phyloP scores from a whole-genome alignment of 2,113 vertebrate species.

The Caretta caretta region DNA sequence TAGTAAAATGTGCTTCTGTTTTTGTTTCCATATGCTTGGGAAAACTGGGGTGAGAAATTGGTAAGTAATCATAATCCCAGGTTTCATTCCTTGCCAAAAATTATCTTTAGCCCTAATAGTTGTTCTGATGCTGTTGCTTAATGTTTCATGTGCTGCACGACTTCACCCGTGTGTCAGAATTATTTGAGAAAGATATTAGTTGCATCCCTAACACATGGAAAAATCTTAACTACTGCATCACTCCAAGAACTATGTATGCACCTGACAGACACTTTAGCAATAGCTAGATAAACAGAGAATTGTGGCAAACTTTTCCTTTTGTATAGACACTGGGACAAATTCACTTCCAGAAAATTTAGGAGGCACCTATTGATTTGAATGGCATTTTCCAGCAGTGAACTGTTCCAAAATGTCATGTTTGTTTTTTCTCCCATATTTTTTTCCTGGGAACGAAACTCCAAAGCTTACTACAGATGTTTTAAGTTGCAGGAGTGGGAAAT shows the following conservation, averaged over 20 bases:
- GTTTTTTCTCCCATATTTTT: background rate
- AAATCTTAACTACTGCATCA: conserved; percentile 7
- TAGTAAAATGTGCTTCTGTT: conserved; percentile 11
- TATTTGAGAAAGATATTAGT: background rate
- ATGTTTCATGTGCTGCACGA: background rate
- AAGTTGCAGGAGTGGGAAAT: background rate
- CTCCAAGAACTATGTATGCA: background rate
- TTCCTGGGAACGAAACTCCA: fast-evolving
- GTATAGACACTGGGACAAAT: background rate
- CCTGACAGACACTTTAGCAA: background rate
- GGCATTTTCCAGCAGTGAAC: background rate
- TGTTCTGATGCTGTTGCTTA: background rate
- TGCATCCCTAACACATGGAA: background rate
- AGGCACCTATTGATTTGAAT: background rate
- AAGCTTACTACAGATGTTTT: background rate
- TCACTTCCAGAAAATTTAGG: background rate
- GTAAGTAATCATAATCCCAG: background rate
- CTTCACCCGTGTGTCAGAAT: fast-evolving
- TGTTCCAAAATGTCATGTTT: background rate
- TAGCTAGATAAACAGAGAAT: background rate
- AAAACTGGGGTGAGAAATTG: background rate
- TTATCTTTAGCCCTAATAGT: background rate
- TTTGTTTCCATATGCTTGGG: background rate
- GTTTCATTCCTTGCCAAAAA: background rate
- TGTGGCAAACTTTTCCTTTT: background rate